Evolutionary conservation across 2,113 vertebrate genomes (phyloP), one percentile per base, ranked within the genome.

Genomic region (Mustela lutreola): DNA sequence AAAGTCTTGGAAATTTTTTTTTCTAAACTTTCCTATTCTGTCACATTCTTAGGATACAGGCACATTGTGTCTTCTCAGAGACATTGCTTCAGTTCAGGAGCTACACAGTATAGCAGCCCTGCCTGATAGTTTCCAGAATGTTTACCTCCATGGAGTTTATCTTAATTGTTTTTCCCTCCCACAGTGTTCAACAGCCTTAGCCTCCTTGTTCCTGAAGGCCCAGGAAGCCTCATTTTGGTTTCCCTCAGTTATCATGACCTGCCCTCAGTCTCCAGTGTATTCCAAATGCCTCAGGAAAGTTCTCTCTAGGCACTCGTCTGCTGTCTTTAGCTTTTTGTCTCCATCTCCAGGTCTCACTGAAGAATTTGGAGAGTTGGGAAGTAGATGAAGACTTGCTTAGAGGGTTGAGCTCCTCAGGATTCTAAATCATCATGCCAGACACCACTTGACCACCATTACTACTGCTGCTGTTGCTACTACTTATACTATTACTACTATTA

Each of bases 191-290:
- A 33, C n/a, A 45, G 22, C n/a, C 6, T 33, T 2, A 63, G 42
- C 42, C 19, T 75, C 56, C 6, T 9, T 53, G 26, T 31, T 36
- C n/a, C 11, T 48, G 73, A n/a, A 94, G 12, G 1, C 33, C 42
- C 18, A 84, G 60, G 21, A 60, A 22, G n/a, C 9, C 11, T 71
- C 53, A 19, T 22, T 21, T 45, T 24, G 0, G 8, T 63, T 78
- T n/a, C 50, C 50, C 39, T 70, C 78, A 71, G 10, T 62, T n/a
- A 70, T 56, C 28, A 39, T 45, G 26, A 19, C 22, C 36, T 28
- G 28, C 24, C 42, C 39, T 36, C n/a, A 16, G 42, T 24, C 21
- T 76, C n/a, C 15, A 28, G 0, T 5, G 16, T 16, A 12, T 19
- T 83, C 71, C 24, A 65, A 11, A 10, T 19, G 16, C 16, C 45